Base-by-base conservation (phyloP, 2,797 vertebrate species). In the Gymnothorax javanicus region DNA sequence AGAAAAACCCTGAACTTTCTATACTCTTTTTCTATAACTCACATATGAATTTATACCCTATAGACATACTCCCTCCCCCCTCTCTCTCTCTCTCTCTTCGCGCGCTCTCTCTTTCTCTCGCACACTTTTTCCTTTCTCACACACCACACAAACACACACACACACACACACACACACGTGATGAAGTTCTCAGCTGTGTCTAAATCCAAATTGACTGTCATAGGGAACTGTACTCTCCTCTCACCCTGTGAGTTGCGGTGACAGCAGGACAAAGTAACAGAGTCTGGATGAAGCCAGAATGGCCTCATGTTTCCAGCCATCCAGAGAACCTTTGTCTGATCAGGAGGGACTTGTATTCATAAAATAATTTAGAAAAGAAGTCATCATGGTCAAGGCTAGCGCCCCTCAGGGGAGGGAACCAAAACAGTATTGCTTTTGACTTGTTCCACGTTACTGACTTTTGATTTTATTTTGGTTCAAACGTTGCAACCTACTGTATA, bases 1-100 rank as follows among this genome's bases (percentile, higher is more conserved):
- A 43, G 94, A 92, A 88, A 91, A n/a, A 25, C 13, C 81, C 56
- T n/a, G 9, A 59, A 59, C n/a, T 52, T 25, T 20, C 15, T 20
- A 64, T 64, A 20, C 15, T 6, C 20, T 23, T 20, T 64, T 12
- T 64, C 60, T 64, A 15, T 64, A 15, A 20, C 3, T 64, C 33
- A 43, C 33, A 43, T 43, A 43, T 43, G 33, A 43, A 43, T 43
- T 43, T 43, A 43, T 43, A 43, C 33, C 33, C 33, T 43, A 43
- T 43, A 2, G 33, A 43, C 33, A 43, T 43, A 43, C 33, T 43
- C 33, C 2, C 33, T 2, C 33, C 33, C 33, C 33, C 2, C 33
- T 2, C 33, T 43, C 33, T 43, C 33, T 43, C 33, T 43, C 33
- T 43, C 33, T 43, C 33, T 43, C 33, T 2, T 43, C 33, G 33